Base-by-base conservation (phyloP, 2,888 invertebrate species). In the Diarsia dahlii region DNA sequence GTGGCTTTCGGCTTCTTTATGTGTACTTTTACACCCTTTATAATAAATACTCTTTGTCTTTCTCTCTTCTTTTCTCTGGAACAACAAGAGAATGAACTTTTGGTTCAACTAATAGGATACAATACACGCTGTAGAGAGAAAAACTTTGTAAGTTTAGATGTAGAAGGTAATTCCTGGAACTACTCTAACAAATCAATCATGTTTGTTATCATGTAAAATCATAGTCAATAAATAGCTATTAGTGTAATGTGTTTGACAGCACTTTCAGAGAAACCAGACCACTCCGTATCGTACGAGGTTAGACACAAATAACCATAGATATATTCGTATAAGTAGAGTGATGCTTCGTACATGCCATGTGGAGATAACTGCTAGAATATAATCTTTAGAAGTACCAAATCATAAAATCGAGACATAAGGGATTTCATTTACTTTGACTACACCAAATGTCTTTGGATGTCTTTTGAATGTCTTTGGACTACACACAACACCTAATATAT, bases 241-340 rank as follows among this genome's bases (percentile, higher is more conserved):
- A 54, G 28, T 54, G 45, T 28, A 58, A 54, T 72, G n/a, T 54
- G 28, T 72, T 54, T 45, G 45, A 72, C 13, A 72, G 28, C 45
- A 72, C 72, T 72, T 72, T 46, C 54, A 54, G n/a, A 72, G 45
- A 54, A 72, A 15, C 45, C 28, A 72, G 72, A 72, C 9, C 28
- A 46, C 12, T 52, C 0, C 39, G 50, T 48, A 9, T 0, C 4
- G 12, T 72, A n/a, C 28, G 28, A 34, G 54, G 28, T 54, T 46
- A 48, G 13, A 39, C 23, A 48, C 8, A 48, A 15, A 58, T 34
- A 74, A 18, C 20, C 20, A 58, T 28, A 0, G 10, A 45, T 23
- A 56, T 54, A 48, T 2, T 28, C 28, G 28, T 28, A 28, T 28
- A 28, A 28, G 28, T 13, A 12, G 13, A 13, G 15, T 9, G 28